Base-by-base conservation (phyloP, 2,888 invertebrate genomes). In the Epirrita christyi region DNA sequence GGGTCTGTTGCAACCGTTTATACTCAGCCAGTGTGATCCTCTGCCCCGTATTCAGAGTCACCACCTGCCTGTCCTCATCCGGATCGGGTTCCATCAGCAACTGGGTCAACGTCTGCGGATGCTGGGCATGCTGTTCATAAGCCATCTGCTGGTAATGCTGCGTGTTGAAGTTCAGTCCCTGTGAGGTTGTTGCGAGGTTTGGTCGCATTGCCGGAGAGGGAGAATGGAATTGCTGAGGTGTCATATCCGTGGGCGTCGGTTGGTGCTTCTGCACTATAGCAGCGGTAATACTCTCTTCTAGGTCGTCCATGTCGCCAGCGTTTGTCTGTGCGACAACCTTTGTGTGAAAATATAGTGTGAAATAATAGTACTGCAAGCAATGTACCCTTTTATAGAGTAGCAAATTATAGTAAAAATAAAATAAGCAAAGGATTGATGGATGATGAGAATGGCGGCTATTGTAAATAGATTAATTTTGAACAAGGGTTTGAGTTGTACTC, bases 251-350 rank as follows among this genome's bases (percentile, higher is more conserved):
- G 78, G 55, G 5, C 0, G 84, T 5, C 0, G 84, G 78, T 61
- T 58, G 65, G 21, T 84, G 83, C 60, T 91, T 92, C 40, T 84
- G 85, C 11, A 93, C 78, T 61, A 92, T 91, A 2, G 93, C 93
- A 3, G 93, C 93, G 7, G 92, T 89, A 58, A 93, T 93, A 64
- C 93, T 93, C 38, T 93, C 92, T 70, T 93, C 93, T 28, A 93
- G 80, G 71, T 93, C 93, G 56, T 92, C 93, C 86, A 92, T 86
- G 55, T 92, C 92, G 52, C 81, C 88, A 0, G 92, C 87, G 59
- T 88, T 91, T 1, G 88, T 87, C 70, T 88, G 88, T 0, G 88
- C 88, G n/a, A 81, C 77, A 11, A 88, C 88, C 73, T 90, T 59
- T 51, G 43, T 59, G 43, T 59, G 36, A 59, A 56, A 56, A 51